Evolutionary conservation across 2,797 vertebrate species (phyloP).

Genomic region (Geotria australis): DNA sequence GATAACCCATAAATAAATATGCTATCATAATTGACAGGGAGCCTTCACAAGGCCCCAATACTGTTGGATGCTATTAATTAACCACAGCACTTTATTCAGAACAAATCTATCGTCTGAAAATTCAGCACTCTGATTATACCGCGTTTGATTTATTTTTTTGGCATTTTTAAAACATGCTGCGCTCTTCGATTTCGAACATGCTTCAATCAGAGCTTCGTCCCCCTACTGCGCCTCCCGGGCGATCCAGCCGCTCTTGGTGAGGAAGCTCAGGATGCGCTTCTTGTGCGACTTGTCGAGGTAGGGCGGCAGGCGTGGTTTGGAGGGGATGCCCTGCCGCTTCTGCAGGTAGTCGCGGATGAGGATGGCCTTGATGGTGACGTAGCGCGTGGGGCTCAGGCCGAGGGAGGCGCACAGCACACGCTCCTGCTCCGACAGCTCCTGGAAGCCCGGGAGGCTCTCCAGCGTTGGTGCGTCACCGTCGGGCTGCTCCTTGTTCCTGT

Average conservation of each 20-base stretch:
- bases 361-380: slow-evolving; percentile 81
- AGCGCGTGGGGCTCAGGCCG: slow-evolving; percentile 57
- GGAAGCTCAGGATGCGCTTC: slow-evolving; percentile 73
- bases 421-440: slow-evolving; percentile 70
- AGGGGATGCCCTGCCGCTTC: slow-evolving; percentile 67
- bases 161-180: too few relatives aligned
- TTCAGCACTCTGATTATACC: too few relatives aligned
- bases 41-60: too few relatives aligned
- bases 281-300: slow-evolving; percentile 88
- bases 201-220: too few relatives aligned
- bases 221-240: slow-evolving; percentile 28
- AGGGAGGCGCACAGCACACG: slow-evolving; percentile 73
- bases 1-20: too few relatives aligned
- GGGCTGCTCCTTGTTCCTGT: background rate
- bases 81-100: too few relatives aligned
- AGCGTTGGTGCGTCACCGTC: slow-evolving; percentile 18
- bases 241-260: slow-evolving; percentile 97
- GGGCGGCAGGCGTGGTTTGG: slow-evolving; percentile 71
- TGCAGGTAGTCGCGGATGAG: slow-evolving; percentile 93
- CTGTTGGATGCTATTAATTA: too few relatives aligned
- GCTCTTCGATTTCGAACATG: too few relatives aligned
- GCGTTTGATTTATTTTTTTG: too few relatives aligned
- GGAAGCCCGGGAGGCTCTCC: slow-evolving; percentile 61
- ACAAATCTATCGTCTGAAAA: too few relatives aligned
- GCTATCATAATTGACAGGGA: too few relatives aligned